phyloP scores from a whole-genome alignment of 2,888 invertebrate genomes.

The Blastobasis adustella region DNA sequence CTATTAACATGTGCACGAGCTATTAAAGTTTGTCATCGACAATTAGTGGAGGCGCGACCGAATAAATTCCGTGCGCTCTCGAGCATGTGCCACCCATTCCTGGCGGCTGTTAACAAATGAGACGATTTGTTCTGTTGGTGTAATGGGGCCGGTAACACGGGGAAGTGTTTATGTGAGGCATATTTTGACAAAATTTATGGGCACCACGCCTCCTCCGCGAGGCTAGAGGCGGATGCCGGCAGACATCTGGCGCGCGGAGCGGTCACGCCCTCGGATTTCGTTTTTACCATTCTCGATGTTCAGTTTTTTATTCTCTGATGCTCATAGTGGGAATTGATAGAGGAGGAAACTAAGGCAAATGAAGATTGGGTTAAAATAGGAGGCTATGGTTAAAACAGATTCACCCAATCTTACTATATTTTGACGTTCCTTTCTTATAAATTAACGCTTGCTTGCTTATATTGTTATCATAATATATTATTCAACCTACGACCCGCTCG shows the following conservation, averaged over 20 bases:
- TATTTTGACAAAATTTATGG: slow-evolving; percentile 75
- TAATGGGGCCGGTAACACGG: slow-evolving; percentile 58
- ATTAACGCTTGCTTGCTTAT: too few relatives aligned
- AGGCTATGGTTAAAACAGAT: too few relatives aligned
- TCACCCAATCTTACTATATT: too few relatives aligned
- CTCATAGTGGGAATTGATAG: neutral
- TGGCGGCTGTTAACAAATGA: slow-evolving; percentile 72
- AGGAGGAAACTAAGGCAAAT: neutral
- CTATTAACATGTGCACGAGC: slow-evolving; percentile 62
- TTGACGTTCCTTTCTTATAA: neutral
- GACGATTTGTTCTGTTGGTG: slow-evolving; percentile 73
- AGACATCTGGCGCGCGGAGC: slow-evolving; percentile 62
- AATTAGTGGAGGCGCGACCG: slow-evolving; percentile 64
- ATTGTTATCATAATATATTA: too few relatives aligned
- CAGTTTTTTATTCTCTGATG: too few relatives aligned
- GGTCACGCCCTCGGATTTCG: slow-evolving; percentile 45
- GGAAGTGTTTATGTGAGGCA: slow-evolving; percentile 68
- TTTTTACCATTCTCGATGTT: too few relatives aligned
- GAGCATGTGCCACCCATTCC: slow-evolving; percentile 69
- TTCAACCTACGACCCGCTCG: too few relatives aligned
- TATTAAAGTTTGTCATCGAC: slow-evolving; percentile 69
- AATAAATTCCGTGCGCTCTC: slow-evolving; percentile 49
- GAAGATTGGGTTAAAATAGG: neutral
- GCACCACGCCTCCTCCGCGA: slow-evolving; percentile 64
- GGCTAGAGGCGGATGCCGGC: slow-evolving; percentile 52